Evolutionary conservation across 1,140 invertebrate genomes (phyloP), one percentile per base, ranked within the genome.

Genomic region (Drosophila fuyamai): DNA sequence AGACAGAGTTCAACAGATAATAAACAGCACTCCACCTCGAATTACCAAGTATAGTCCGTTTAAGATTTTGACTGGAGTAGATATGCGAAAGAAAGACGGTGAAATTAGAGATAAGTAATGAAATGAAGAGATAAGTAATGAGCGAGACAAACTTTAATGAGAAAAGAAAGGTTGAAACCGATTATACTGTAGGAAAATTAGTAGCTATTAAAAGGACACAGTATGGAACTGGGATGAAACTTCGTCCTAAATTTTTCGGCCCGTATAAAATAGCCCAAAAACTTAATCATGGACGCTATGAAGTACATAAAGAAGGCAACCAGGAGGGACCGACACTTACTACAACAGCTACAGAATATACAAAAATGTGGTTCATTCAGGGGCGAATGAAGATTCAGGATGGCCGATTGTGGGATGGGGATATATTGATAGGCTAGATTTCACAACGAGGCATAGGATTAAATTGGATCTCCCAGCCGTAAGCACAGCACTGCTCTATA

Each of bases 301-400:
- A 47, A 1, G 29, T 35, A 4, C 6, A 51, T n/a, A 51, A 51
- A 35, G n/a, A 13, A 0, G 48, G n/a, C 2, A 51, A 27, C n/a
- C 29, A 35, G 12, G 13, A 35, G n/a, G 29, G 29, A 8, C 29
- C 29, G 27, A 51, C 14, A 35, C 10, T 51, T 0, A 51, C 29
- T 5, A 16, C 48, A 9, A 51, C 48, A 14, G 13, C 48, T 32
- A 29, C 48, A 0, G 48, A 50, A 29, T 50, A 32, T 7, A 50
- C 35, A 50, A 10, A 35, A 50, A 32, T 51, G 48, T 27, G 12
- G 48, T 51, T 51, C 29, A 32, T 51, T 51, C 27, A 10, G 48
- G 48, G 29, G 29, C 29, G 29, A 51, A 51, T 51, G 29, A 51
- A 51, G 12, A 13, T 35, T 4, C 48, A 35, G 29, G 29, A 51